phyloP scores from a whole-genome alignment of 2,113 vertebrate genomes.

The Gnathonemus longibarbis region DNA sequence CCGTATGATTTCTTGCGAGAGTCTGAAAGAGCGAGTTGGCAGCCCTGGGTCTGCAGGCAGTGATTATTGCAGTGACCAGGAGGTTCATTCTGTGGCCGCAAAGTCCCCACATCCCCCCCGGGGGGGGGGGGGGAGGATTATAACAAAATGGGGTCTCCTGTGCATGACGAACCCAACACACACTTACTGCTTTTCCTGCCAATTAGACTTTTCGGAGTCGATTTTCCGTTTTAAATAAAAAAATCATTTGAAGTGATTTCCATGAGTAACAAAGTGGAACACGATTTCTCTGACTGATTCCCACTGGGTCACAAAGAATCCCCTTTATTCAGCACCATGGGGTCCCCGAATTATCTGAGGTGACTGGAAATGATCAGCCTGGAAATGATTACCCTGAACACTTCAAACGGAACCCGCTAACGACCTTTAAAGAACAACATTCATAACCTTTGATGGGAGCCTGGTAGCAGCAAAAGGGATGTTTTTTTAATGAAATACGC shows the following conservation, averaged over 20 bases:
- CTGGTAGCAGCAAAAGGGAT: not conserved
- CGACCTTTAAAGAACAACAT: not conserved
- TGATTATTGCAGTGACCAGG: not conserved
- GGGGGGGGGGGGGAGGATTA: not conserved
- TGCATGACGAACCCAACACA: not conserved
- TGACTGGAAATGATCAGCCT: not conserved
- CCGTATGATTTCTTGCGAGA: too few relatives aligned
- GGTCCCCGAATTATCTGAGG: not conserved
- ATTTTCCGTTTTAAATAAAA: not conserved
- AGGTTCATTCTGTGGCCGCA: not conserved
- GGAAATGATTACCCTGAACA: not conserved
- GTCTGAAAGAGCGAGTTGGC: too few relatives aligned
- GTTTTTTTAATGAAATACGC: not conserved
- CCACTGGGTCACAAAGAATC: not conserved
- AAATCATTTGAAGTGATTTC: not conserved
- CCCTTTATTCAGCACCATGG: not conserved
- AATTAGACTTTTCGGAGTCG: not conserved
- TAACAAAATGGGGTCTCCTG: not conserved
- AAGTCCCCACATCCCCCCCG: not conserved
- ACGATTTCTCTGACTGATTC: not conserved
- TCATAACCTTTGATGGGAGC: not conserved
- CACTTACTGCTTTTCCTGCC: not conserved
- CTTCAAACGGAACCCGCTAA: not conserved
- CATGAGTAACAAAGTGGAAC: conserved; percentile 6
- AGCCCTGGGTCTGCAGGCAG: not conserved